Base-by-base conservation (phyloP, 2,888 invertebrate species). In the Thera britannica region DNA sequence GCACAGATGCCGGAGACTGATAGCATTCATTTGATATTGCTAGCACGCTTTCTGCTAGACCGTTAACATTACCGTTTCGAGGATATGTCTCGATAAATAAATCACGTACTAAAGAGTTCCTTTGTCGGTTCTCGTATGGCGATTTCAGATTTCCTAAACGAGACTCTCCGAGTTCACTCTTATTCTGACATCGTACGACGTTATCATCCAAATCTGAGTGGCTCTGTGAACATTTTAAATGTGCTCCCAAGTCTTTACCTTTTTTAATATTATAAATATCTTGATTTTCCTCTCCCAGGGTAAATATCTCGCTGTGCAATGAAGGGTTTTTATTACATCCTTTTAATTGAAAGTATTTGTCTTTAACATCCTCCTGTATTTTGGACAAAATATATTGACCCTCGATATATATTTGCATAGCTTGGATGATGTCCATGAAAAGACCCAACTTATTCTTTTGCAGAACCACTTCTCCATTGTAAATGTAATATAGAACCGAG, bases 401-500 rank as follows among this genome's bases (percentile, higher is more conserved):
- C 64, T 93, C 93, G 52, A 93, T 80, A 76, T 85, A 88, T 78
- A 93, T 89, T 83, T 91, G 83, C 83, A 93, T 81, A 2, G 88
- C 83, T 78, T 88, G 88, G 41, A 96, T 94, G 2, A 95, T 94
- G 38, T 94, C 92, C 48, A 96, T 83, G 79, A 96, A 96, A 58
- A 94, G 94, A 60, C 93, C 85, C 35, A 96, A 77, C 68, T 94
- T 92, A n/a, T 92, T 89, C 51, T 93, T 92, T n/a, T 94, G 93
- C 41, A 96, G 87, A 3, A 92, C 86, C 0, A 95, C 95, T 82
- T 95, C 95, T 64, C 96, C 96, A 52, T 95, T 95, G 82, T 96
- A 96, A 71, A 96, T 94, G 79, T 96, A 96, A 78, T 95, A 95
- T 52, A 96, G 90, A 7, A 96, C 93, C 11, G 95, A 93, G 0